These are phyloP conservation scores for Acromyrmex heyeri DNA, from an alignment of 1,140 invertebrate species.

Conservation along the genomic window DNA sequence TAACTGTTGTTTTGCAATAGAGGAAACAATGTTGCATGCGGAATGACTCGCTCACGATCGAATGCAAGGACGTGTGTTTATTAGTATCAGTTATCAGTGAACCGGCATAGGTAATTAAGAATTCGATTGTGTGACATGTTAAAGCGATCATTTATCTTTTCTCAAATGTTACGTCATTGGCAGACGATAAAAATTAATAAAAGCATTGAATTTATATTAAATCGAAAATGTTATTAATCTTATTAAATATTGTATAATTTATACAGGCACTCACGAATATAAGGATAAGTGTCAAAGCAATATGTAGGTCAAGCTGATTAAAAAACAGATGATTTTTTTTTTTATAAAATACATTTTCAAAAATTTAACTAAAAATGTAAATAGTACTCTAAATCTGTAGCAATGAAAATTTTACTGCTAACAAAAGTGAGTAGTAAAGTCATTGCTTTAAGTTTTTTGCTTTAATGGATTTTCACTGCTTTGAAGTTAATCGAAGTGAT, in stretches of 20 bases:
- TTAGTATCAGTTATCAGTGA: slow-evolving; percentile 38
- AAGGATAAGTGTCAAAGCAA: neutral
- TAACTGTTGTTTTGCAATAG: neutral
- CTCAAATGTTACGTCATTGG: neutral
- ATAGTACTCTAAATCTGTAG: neutral
- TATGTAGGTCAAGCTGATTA: neutral
- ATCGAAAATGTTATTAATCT: neutral
- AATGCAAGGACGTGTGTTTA: slow-evolving; percentile 15
- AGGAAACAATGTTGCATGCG: slow-evolving; percentile 10
- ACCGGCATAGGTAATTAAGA: slow-evolving; percentile 2
- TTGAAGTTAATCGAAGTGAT: too few species aligned
- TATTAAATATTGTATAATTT: slow-evolving; percentile 7
- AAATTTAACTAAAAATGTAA: neutral
- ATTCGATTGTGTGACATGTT: neutral
- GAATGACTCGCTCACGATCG: neutral
- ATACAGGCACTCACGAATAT: neutral
- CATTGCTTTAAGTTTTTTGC: too few species aligned
- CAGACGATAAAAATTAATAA: neutral
- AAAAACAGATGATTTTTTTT: neutral
- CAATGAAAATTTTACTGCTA: too few species aligned
- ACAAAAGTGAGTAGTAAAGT: too few species aligned
- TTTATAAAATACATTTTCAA: neutral
- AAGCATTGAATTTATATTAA: neutral
- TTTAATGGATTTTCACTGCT: too few species aligned
- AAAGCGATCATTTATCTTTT: neutral